A percentile compares a stretch with the other conserved stretches of the same genome.
Evolutionary conservation across 2,113 vertebrate species (phyloP).

Genomic region (Cygnus buccinator): DNA sequence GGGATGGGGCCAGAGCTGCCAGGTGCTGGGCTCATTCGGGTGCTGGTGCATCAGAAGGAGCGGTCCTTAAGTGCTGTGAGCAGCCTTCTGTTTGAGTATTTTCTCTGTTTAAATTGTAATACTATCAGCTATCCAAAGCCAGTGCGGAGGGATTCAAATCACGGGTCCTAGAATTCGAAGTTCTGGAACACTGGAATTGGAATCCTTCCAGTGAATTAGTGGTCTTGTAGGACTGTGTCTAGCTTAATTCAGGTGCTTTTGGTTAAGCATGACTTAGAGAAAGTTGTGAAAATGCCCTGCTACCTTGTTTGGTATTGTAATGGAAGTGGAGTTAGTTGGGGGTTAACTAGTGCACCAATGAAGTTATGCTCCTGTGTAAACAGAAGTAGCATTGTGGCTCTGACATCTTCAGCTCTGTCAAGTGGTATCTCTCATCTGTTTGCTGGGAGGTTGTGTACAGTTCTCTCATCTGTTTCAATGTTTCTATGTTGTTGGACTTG

Average conservation of each 20-base stretch:
- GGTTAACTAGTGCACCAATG: not conserved
- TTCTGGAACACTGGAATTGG: not conserved
- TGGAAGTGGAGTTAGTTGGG: not conserved
- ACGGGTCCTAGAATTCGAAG: not conserved
- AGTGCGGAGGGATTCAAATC: not conserved
- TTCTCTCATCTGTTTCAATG: not conserved
- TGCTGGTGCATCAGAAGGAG: not conserved
- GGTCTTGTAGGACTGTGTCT: not conserved
- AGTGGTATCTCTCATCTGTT: not conserved
- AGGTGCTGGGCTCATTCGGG: not conserved
- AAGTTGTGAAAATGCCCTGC: not conserved
- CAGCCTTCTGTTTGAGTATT: not conserved
- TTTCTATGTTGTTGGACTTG: not conserved
- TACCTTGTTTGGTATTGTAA: not conserved
- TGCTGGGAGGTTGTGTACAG: not conserved
- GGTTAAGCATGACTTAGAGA: not conserved
- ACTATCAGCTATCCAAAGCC: not conserved
- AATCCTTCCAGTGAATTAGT: not conserved
- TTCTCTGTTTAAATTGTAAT: not conserved
- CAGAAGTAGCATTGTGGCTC: not conserved
- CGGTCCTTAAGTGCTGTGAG: not conserved
- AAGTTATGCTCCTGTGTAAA: not conserved
- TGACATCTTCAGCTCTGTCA: not conserved
- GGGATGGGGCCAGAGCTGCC: not conserved
- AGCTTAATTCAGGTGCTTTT: not conserved